These are phyloP conservation scores for Acleris literana DNA, from an alignment of 2,888 invertebrate genomes.

Conservation along the genomic window DNA sequence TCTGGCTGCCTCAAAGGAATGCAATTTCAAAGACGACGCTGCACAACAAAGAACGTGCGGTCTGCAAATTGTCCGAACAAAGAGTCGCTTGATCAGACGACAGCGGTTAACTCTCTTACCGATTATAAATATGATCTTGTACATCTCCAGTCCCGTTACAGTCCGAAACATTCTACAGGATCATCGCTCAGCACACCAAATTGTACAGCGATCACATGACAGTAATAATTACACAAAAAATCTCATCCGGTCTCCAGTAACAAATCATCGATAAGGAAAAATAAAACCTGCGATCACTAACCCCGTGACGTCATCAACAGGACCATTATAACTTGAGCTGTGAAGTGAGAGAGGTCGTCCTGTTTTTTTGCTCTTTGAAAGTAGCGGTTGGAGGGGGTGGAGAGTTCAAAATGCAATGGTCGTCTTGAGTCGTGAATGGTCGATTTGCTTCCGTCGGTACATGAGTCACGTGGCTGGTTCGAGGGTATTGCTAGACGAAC, in stretches of 20 bases:
- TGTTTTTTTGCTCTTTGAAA: conserved; percentile 31
- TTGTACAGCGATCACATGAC: conserved; percentile 41
- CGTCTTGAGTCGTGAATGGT: conserved; percentile 52
- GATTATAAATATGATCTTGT: neutral
- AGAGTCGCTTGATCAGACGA: conserved; percentile 6
- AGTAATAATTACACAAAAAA: conserved; percentile 45
- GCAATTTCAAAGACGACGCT: conserved; percentile 9
- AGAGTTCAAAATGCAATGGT: conserved; percentile 54
- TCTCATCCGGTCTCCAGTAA: conserved; percentile 51
- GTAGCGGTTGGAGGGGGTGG: conserved; percentile 42
- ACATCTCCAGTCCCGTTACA: neutral
- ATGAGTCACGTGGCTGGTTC: conserved; percentile 62
- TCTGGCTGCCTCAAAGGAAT: conserved; percentile 5
- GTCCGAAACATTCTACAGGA: neutral
- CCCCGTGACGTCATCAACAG: conserved; percentile 46
- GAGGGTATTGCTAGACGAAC: conserved; percentile 41
- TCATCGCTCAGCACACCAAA: neutral
- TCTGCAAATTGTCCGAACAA: conserved; percentile 10
- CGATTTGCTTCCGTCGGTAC: conserved; percentile 59
- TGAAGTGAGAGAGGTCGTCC: conserved; percentile 41
- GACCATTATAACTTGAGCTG: conserved; percentile 41
- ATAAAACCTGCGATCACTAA: conserved; percentile 45
- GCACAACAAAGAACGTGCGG: neutral
- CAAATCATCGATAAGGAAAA: conserved; percentile 41
- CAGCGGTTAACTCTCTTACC: neutral